Evolutionary conservation across 2,888 invertebrate species (phyloP).

Genomic region (Xanthia icteritia): DNA sequence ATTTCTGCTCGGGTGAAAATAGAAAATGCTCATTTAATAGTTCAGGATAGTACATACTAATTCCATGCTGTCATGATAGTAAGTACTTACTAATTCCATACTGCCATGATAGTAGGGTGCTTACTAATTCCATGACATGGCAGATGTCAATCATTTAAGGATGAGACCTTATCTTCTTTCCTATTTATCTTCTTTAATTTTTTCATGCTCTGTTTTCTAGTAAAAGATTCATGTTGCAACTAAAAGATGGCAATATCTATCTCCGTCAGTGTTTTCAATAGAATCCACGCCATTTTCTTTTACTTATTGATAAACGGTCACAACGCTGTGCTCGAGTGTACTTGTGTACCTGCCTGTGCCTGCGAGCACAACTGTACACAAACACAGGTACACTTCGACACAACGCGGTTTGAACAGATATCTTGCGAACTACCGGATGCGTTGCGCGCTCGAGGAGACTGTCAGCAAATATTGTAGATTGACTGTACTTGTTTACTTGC

Average conservation of each 20-base stretch:
- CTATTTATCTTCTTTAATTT: no score
- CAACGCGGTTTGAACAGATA: slow-evolving; percentile 46
- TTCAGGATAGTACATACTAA: no score
- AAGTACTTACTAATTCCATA: no score
- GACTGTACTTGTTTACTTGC: slow-evolving; percentile 27
- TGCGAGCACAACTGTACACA: slow-evolving; percentile 16
- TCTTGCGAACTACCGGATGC: slow-evolving; percentile 49
- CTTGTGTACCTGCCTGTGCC: not conserved
- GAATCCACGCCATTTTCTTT: slow-evolving; percentile 16
- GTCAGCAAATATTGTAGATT: slow-evolving; percentile 40
- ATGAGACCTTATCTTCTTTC: no score
- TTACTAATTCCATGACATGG: no score
- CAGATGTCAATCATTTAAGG: no score
- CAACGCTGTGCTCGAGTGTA: slow-evolving; percentile 24
- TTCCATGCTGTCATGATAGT: no score
- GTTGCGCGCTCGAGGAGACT: slow-evolving; percentile 20
- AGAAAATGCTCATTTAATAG: no score
- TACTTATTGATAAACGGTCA: slow-evolving; percentile 35
- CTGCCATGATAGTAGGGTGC: no score
- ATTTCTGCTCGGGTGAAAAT: no score
- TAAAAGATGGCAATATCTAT: not conserved
- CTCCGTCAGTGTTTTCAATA: not conserved
- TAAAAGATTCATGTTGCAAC: slow-evolving; percentile 3
- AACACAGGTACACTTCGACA: slow-evolving; percentile 35
- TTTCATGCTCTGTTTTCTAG: not conserved